Conservation (phyloP, 2,797 vertebrate genomes). For the Clarias pachynema region DNA sequence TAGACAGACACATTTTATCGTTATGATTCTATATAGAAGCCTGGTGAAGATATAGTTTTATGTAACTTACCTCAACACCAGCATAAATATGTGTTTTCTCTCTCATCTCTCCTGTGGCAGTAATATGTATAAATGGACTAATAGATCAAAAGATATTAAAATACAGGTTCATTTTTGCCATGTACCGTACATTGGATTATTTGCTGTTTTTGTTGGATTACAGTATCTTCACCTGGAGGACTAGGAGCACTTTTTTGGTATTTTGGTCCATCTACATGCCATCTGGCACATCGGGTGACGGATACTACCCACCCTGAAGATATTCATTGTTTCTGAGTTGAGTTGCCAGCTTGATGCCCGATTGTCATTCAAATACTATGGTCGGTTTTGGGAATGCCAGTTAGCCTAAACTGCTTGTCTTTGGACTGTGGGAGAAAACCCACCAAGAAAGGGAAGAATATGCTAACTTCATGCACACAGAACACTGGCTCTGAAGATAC, state of each 20-base stretch:
- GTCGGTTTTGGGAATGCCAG: no score
- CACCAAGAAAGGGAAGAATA: no score
- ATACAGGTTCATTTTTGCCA: not conserved
- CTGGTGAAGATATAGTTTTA: not conserved
- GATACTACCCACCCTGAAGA: no score
- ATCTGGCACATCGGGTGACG: no score
- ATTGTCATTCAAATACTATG: no score
- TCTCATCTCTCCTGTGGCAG: not conserved
- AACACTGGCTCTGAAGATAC: no score
- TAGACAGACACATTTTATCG: slow-evolving; percentile 19
- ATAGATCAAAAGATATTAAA: not conserved
- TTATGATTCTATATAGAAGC: not conserved
- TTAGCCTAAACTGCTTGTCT: no score
- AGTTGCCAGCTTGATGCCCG: no score
- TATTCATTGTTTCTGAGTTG: no score
- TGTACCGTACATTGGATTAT: not conserved
- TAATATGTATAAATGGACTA: not conserved
- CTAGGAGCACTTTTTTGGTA: not conserved
- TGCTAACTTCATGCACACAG: no score
- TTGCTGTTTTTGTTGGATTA: not conserved
- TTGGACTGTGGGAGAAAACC: no score
- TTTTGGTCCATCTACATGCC: no score
- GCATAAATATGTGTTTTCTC: not conserved
- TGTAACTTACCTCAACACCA: not conserved
- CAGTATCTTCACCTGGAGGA: not conserved